Evolutionary conservation across 2,888 invertebrate species (phyloP), one percentile per base, ranked within the genome.

Genomic region (Pachymerium ferrugineum): DNA sequence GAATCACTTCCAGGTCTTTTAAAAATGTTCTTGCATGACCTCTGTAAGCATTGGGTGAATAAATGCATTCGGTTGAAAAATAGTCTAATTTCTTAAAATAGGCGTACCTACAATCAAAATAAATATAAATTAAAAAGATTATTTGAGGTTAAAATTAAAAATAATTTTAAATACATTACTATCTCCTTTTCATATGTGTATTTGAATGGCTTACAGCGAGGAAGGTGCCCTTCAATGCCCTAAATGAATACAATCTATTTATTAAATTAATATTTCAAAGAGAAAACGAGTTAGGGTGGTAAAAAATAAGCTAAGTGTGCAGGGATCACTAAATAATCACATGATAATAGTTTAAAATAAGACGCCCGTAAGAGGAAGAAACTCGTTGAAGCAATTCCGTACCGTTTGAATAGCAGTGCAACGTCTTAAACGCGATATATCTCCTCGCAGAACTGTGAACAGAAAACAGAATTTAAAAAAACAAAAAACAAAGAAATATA

Each of bases 121-220:
- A 73, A 30, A 14, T 33, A 33, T 30, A 4, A 25, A 29, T 3
- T 28, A 70, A 70, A 70, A 16, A 14, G 14, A n/a, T 19, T 5
- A 70, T 8, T 70, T 8, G 3, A 8, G 8, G 3, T 29, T 31
- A 70, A 30, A 28, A 31, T 30, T 70, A 6, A 14, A 28, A 28
- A 62, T 2, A 16, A 14, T 3, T 62, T 16, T 25, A 69, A 81
- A 80, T 78, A 97, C 94, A 97, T 95, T 0, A 98, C 99, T 80
- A 99, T 99, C 85, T 99, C 99, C 81, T 98, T 98, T 82, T 99
- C 99, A 82, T 97, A 99, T 0, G 95, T 90, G 81, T 97, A 98
- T 81, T 98, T 98, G 47, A 98, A 87, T 0, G 97, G 97, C 81
- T 98, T 98, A 19, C 95, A 95, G 78, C 97, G 86, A 0, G 94